A percentile compares a stretch with the other conserved stretches of the same genome.
These are phyloP conservation scores for Brachynemurus nebulosus DNA, from an alignment of 2,888 invertebrate genomes.

Conservation along the genomic window DNA sequence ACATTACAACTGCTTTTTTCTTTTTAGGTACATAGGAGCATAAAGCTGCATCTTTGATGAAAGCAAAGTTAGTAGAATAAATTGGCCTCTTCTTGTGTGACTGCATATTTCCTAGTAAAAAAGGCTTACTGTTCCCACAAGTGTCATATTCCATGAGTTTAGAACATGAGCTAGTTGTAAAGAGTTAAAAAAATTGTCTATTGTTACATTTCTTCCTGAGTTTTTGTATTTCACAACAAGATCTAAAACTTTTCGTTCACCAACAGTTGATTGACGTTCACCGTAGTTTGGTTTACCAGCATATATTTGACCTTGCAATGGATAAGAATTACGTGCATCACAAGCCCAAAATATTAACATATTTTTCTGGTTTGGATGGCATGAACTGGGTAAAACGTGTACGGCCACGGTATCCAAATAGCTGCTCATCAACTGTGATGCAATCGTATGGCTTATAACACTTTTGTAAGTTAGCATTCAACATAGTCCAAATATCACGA, in stretches of 20 bases:
- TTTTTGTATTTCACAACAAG: slow-evolving; percentile 19
- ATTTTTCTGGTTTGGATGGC: slow-evolving; percentile 3
- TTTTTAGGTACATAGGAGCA: slow-evolving; percentile 20
- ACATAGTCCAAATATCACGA: slow-evolving; percentile 18
- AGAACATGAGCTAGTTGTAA: slow-evolving; percentile 17
- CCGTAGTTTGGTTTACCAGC: slow-evolving; percentile 14
- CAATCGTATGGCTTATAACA: slow-evolving; percentile 16
- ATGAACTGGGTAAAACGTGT: neutral
- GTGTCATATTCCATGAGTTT: slow-evolving; percentile 17
- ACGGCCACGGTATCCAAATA: slow-evolving; percentile 8
- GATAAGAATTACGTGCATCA: slow-evolving; percentile 18
- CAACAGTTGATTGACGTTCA: slow-evolving; percentile 20
- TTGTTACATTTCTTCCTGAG: slow-evolving; percentile 20
- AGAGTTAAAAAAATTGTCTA: slow-evolving; percentile 21
- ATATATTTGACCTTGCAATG: slow-evolving; percentile 16
- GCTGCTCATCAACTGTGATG: slow-evolving; percentile 14
- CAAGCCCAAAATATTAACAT: slow-evolving; percentile 1
- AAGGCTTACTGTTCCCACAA: slow-evolving; percentile 16
- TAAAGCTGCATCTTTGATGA: slow-evolving; percentile 18
- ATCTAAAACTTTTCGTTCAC: slow-evolving; percentile 23
- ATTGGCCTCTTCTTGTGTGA: slow-evolving; percentile 11
- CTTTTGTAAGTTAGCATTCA: slow-evolving; percentile 16
- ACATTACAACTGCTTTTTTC: slow-evolving; percentile 18
- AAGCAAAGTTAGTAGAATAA: slow-evolving; percentile 14
- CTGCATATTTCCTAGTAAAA: slow-evolving; percentile 17